Evolutionary conservation across 2,888 invertebrate genomes (phyloP).

Genomic region (Dasysyrphus albostriatus): DNA sequence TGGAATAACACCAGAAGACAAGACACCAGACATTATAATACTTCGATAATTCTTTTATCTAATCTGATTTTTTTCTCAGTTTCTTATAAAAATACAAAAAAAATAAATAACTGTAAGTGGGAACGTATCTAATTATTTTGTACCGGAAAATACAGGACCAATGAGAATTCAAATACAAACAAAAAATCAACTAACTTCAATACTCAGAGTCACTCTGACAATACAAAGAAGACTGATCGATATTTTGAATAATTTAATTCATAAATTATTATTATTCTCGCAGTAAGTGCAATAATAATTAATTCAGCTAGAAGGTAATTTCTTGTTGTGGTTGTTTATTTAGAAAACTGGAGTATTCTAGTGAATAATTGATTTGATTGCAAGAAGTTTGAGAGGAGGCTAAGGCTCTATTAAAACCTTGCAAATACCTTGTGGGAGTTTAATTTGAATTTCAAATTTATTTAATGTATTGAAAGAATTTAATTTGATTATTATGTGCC

Average conservation of each 20-base stretch:
- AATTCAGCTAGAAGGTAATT: neutral
- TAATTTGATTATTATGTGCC: slow-evolving; percentile 12
- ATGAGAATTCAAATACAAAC: too few species aligned
- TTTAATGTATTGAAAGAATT: slow-evolving; percentile 1
- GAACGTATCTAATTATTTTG: slow-evolving; percentile 11
- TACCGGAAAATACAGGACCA: neutral
- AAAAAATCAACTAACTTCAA: slow-evolving; percentile 1
- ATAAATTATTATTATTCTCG: slow-evolving; percentile 19
- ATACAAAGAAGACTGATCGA: slow-evolving; percentile 10
- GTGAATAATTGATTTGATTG: slow-evolving; percentile 17
- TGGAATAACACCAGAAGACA: slow-evolving; percentile 4
- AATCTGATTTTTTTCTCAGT: neutral
- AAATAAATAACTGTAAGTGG: neutral
- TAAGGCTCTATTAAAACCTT: slow-evolving; percentile 30
- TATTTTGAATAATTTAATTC: slow-evolving; percentile 28
- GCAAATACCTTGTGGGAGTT: slow-evolving; percentile 34
- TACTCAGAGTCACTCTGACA: neutral
- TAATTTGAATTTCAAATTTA: slow-evolving; percentile 56
- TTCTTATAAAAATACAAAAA: neutral
- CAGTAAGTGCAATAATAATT: neutral
- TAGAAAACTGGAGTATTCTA: slow-evolving; percentile 24
- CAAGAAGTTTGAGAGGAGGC: slow-evolving; percentile 8
- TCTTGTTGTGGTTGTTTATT: neutral
- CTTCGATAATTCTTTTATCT: neutral
- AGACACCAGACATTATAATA: neutral